Evolutionary conservation across 1,140 invertebrate genomes (phyloP).

Genomic region (Lucilia cuprina): DNA sequence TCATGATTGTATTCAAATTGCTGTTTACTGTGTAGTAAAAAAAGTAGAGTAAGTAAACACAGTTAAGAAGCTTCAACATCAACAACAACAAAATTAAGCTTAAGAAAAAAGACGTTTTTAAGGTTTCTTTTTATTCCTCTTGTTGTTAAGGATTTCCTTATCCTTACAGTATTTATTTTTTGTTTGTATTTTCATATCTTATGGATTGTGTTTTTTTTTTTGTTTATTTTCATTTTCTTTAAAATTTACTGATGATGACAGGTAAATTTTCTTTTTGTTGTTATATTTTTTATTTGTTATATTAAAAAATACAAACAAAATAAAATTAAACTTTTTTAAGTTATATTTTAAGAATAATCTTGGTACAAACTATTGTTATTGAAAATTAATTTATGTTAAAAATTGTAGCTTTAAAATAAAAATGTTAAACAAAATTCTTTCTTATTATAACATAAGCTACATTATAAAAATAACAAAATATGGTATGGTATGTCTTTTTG

Average conservation of each 20-base stretch:
- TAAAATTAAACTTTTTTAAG: background rate
- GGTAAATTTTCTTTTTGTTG: slow-evolving; percentile 8
- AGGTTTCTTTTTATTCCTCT: background rate
- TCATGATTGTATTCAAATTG: slow-evolving; percentile 2
- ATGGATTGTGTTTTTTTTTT: background rate
- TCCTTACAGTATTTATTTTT: too few relatives aligned
- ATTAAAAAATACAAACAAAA: slow-evolving; percentile 6
- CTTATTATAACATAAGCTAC: too few relatives aligned
- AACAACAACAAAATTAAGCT: background rate
- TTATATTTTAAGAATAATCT: too few relatives aligned
- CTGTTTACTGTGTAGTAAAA: background rate
- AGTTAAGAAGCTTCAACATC: too few relatives aligned
- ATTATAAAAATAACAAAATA: too few relatives aligned
- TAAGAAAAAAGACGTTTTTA: background rate
- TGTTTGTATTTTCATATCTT: background rate
- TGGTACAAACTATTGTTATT: too few relatives aligned
- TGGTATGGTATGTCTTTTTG: too few relatives aligned
- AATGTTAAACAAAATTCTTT: too few relatives aligned
- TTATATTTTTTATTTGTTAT: too few relatives aligned
- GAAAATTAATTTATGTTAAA: too few relatives aligned
- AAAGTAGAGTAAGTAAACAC: background rate
- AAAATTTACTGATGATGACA: slow-evolving; percentile 15
- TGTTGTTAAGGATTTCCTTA: background rate
- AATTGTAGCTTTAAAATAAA: too few relatives aligned
- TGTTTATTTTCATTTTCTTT: background rate